Percentiles rank a stretch among this genome's conserved stretches.
These are phyloP conservation scores for Tethea ocularis DNA, from an alignment of 2,888 invertebrate species.

Conservation along the genomic window DNA sequence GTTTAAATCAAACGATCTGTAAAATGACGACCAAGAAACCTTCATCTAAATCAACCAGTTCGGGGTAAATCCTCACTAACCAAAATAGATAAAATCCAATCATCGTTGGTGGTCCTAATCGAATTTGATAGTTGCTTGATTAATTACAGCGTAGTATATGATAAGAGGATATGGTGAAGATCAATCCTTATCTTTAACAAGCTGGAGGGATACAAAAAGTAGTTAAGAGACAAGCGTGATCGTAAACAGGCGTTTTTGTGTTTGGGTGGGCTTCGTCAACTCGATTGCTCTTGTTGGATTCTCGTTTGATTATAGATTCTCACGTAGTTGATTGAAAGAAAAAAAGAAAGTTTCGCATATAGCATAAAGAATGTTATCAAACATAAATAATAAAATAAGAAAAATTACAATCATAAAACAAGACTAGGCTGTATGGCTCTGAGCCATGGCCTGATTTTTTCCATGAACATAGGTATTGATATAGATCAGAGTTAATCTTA, in stretches of 20 bases:
- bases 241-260: slow-evolving; percentile 32
- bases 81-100: slow-evolving; percentile 22
- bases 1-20: neutral
- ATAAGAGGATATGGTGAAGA: slow-evolving; percentile 57
- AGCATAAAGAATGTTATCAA: too few species aligned
- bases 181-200: slow-evolving; percentile 48
- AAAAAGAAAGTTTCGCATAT: too few species aligned
- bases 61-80: neutral
- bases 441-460: too few species aligned
- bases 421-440: too few species aligned
- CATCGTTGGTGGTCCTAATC: slow-evolving; percentile 68
- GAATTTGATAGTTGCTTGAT: slow-evolving; percentile 57
- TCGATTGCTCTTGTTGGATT: neutral
- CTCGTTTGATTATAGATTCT: neutral
- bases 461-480: too few species aligned
- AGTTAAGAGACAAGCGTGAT: slow-evolving; percentile 16
- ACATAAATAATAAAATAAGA: too few species aligned
- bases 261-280: slow-evolving; percentile 27
- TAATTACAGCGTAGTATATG: slow-evolving; percentile 59
- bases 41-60: neutral
- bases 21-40: neutral
- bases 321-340: neutral
- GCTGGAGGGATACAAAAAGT: slow-evolving; percentile 34
- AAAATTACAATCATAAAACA: too few species aligned
- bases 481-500: too few species aligned